These are phyloP conservation scores for Nematolebias whitei DNA, from an alignment of 2,113 vertebrate genomes.

Conservation along the genomic window DNA sequence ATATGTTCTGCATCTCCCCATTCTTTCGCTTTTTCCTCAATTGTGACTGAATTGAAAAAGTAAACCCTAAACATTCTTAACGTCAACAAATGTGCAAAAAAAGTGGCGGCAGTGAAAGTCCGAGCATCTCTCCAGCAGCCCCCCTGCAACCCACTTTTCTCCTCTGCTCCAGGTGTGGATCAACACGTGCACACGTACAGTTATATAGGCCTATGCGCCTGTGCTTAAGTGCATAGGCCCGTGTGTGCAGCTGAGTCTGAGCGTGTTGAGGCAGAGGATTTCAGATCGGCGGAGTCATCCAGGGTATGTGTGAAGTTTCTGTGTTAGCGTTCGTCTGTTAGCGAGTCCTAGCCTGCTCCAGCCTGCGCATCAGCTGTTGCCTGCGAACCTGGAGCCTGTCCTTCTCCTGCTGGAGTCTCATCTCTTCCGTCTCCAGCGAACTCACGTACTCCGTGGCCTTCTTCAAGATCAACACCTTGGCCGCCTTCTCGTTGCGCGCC, in stretches of 20 bases:
- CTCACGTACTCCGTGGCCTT: slow-evolving; percentile 95
- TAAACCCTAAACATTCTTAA: slow-evolving; percentile 99
- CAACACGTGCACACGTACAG: slow-evolving; percentile 30
- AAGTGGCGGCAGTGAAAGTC: slow-evolving; percentile 87
- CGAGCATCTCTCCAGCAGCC: slow-evolving; percentile 67
- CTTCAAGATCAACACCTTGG: slow-evolving; percentile 98
- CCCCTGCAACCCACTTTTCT: slow-evolving; percentile 6
- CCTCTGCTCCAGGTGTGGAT: slow-evolving; percentile 40
- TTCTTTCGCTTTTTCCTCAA: slow-evolving; percentile 70
- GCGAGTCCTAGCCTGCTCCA: slow-evolving; percentile 94
- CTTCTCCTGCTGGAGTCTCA: slow-evolving; percentile 89
- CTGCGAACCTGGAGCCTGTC: slow-evolving; percentile 87
- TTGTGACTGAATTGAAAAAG: slow-evolving; percentile 87
- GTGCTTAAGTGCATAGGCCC: slow-evolving; percentile 46
- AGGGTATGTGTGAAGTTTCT: slow-evolving; percentile 57
- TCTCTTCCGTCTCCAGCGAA: slow-evolving; percentile 89
- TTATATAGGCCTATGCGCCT: slow-evolving; percentile 45
- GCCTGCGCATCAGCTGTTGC: slow-evolving; percentile 89
- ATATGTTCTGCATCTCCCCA: slow-evolving; percentile 25
- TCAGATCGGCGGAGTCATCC: slow-evolving; percentile 27
- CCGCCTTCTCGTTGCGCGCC: slow-evolving; percentile 94
- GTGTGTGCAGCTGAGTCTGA: slow-evolving; percentile 26
- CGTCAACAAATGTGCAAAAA: slow-evolving; percentile 93
- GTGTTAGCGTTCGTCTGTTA: slow-evolving; percentile 74
- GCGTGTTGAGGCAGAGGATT: slow-evolving; percentile 27